Percentiles rank a stretch among this genome's conserved stretches.
These are phyloP conservation scores for Zygogramma bicolorata DNA, from an alignment of 2,888 invertebrate species.

Conservation along the genomic window DNA sequence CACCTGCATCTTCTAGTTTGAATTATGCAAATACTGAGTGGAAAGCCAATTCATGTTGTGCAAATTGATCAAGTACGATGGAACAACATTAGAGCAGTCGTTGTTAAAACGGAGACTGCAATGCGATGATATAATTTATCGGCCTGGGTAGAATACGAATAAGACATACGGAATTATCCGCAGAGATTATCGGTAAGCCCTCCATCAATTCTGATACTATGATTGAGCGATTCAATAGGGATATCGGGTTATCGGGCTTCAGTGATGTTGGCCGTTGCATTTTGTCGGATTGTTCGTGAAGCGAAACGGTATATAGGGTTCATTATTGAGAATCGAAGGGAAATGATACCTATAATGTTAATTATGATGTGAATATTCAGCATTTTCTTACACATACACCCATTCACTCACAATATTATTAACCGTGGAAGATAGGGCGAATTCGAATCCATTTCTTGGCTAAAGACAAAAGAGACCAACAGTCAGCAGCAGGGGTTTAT, in stretches of 20 bases:
- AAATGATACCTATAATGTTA: no score
- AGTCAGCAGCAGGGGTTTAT: no score
- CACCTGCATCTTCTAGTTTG: constrained; percentile 33
- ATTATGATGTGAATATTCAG: no score
- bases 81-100: constrained; percentile 34
- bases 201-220: not conserved
- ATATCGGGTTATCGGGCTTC: not conserved
- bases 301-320: no score
- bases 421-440: no score
- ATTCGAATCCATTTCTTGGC: no score
- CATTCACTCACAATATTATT: no score
- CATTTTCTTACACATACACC: no score
- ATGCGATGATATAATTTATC: constrained; percentile 6
- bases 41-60: constrained; percentile 40
- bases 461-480: no score
- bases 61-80: constrained; percentile 40
- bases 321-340: not conserved
- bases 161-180: constrained; percentile 4
- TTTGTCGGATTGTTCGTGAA: not conserved
- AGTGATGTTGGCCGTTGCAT: not conserved
- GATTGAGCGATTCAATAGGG: not conserved
- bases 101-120: constrained; percentile 37
- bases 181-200: not conserved
- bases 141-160: not conserved
- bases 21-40: constrained; percentile 35